Evolutionary conservation across 1,140 invertebrate species (phyloP), one percentile per base, ranked within the genome.

Genomic region (Zaprionus lachaisei): DNA sequence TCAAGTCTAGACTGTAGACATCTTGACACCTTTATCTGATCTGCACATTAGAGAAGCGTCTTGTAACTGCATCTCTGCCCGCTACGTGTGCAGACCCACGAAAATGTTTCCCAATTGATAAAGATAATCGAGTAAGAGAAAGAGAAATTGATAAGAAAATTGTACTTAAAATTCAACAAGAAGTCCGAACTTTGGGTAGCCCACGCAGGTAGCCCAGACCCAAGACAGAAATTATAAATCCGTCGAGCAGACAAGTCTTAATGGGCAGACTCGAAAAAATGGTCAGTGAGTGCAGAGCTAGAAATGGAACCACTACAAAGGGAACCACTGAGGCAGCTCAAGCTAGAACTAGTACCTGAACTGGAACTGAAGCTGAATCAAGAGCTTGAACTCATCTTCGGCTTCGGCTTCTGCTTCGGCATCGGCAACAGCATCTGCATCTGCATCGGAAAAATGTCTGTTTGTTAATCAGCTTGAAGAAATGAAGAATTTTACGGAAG

Each of bases 241-340:
- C 71, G 49, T 57, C 71, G 71, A 83, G 61, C 54, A 65, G 55
- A 14, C 60, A 38, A 12, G 44, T 17, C 54, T 72, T 44, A 44
- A 83, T 56, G 11, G 6, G 63, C 84, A 87, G 84, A 81, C 55
- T 64, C 83, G 60, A 87, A 86, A 86, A 86, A 83, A 87, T 67
- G 51, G 4, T 77, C 83, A 73, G 9, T 37, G 68, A 54, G 79
- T 34, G 56, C 65, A 56, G 72, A 80, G 62, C 65, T 58, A 38
- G 20, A 68, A 62, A 62, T 68, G 44, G 22, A 75, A 65, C 2
- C 41, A 47, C 20, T 20, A 14, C 26, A 68, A 38, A 38, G 49
- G 26, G 61, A 47, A 47, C 24, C 28, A 31, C 24, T 58, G 15
- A 2, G 17, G n/a, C 31, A n/a, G 6, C 5, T 41, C n/a, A 14